Conservation (phyloP, 2,888 invertebrate genomes). For the Barypeithes pellucidus region DNA sequence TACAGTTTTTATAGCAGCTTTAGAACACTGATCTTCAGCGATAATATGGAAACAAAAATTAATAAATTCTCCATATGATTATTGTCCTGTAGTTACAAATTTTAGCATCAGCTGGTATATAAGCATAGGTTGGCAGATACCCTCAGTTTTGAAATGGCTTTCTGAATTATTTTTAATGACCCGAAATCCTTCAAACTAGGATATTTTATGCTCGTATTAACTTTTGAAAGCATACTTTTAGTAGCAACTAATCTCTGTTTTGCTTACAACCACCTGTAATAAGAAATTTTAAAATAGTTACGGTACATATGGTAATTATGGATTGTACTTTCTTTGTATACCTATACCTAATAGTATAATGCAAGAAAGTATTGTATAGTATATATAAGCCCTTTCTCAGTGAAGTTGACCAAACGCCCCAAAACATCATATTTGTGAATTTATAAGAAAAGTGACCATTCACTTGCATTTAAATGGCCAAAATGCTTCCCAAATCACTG, state of each 20-base stretch:
- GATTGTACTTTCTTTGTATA: no score
- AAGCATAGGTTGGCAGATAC: conserved; percentile 22
- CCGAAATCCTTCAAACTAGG: conserved; percentile 37
- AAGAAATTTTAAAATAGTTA: conserved; percentile 12
- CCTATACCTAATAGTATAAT: no score
- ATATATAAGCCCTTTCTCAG: no score
- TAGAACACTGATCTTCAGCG: conserved; percentile 14
- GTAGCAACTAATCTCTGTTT: conserved; percentile 23
- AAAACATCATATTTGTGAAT: no score
- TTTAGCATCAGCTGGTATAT: conserved; percentile 33
- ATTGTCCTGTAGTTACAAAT: conserved; percentile 10
- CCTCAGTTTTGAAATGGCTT: conserved; percentile 33
- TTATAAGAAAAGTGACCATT: no score
- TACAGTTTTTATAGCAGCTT: conserved; percentile 29
- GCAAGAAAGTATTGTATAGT: no score
- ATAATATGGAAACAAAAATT: conserved; percentile 39
- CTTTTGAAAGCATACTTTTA: conserved; percentile 30
- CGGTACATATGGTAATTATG: neutral
- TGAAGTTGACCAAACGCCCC: no score
- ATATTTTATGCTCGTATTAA: conserved; percentile 35
- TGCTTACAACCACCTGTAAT: conserved; percentile 36
- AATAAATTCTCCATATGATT: conserved; percentile 28
- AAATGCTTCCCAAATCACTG: no score
- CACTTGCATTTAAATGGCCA: no score
- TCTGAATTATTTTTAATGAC: conserved; percentile 32